Evolutionary conservation across 2,113 vertebrate species (phyloP).

Genomic region (Lutjanus erythropterus): DNA sequence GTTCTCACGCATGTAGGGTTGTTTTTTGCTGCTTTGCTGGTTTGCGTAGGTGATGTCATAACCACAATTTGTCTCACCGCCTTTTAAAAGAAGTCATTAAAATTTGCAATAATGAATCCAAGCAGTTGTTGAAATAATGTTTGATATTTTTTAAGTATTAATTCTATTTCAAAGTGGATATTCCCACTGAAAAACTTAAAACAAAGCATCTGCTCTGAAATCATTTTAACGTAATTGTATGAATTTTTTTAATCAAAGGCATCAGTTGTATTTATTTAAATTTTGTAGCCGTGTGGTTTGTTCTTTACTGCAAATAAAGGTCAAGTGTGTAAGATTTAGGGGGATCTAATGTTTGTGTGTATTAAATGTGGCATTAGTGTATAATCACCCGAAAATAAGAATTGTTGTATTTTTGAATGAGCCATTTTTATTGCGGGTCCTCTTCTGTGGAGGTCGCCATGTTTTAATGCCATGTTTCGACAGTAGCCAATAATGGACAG

Average conservation of each 20-base stretch:
- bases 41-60: background rate
- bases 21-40: too few relatives aligned
- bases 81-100: background rate
- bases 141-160: background rate
- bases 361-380: too few relatives aligned
- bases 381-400: too few relatives aligned
- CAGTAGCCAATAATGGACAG: too few relatives aligned
- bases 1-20: too few relatives aligned
- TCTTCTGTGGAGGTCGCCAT: too few relatives aligned
- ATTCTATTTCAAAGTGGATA: background rate
- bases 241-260: background rate
- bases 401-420: too few relatives aligned
- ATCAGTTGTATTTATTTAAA: background rate
- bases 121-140: background rate
- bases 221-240: background rate
- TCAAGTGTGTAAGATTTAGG: too few relatives aligned
- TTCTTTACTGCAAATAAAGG: background rate
- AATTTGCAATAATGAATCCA: background rate
- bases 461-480: too few relatives aligned
- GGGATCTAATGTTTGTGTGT: too few relatives aligned
- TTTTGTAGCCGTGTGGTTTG: background rate
- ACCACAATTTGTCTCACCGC: background rate
- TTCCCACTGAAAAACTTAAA: background rate
- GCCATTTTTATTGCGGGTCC: too few relatives aligned
- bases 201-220: background rate